A percentile compares a stretch with the other conserved stretches of the same genome.
Conservation (phyloP, 2,888 invertebrate species). For the Phyllotreta cruciferae region DNA sequence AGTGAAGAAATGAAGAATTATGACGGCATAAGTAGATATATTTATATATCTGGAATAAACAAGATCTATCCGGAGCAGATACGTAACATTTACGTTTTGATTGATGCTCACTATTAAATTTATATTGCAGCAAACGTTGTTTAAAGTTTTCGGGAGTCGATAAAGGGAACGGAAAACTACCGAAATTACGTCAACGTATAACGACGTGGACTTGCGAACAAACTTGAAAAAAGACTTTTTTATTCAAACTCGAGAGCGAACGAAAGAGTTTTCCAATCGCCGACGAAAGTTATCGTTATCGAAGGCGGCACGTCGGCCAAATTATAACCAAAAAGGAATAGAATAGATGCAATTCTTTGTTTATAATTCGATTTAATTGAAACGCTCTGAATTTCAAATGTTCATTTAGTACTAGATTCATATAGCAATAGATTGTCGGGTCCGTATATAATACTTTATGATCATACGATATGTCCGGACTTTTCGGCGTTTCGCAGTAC, state of each 20-base stretch:
- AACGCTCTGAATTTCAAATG: too few relatives aligned
- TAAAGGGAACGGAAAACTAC: constrained; percentile 6
- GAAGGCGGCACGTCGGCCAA: background rate
- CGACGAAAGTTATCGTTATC: background rate
- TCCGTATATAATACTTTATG: constrained; percentile 39
- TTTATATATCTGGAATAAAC: too few relatives aligned
- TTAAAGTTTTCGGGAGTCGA: background rate
- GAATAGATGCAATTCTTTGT: too few relatives aligned
- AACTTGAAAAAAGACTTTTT: constrained; percentile 4
- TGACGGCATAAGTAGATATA: too few relatives aligned
- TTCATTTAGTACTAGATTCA: too few relatives aligned
- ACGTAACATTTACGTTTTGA: background rate
- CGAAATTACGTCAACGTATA: constrained; percentile 11
- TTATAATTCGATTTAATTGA: too few relatives aligned
- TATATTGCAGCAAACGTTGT: background rate
- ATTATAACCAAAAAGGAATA: background rate
- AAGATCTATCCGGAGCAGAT: too few relatives aligned
- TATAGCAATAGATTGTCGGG: too few relatives aligned
- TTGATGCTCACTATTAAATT: constrained; percentile 1
- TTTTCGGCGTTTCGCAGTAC: constrained; percentile 52
- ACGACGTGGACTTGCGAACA: background rate
- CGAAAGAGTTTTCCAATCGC: background rate
- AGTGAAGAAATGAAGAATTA: too few relatives aligned
- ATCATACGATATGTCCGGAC: constrained; percentile 47
- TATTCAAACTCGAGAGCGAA: background rate